A percentile compares a stretch with the other conserved stretches of the same genome.
Conservation (phyloP, 1,140 invertebrate genomes). For the Drosophila arawakana region DNA sequence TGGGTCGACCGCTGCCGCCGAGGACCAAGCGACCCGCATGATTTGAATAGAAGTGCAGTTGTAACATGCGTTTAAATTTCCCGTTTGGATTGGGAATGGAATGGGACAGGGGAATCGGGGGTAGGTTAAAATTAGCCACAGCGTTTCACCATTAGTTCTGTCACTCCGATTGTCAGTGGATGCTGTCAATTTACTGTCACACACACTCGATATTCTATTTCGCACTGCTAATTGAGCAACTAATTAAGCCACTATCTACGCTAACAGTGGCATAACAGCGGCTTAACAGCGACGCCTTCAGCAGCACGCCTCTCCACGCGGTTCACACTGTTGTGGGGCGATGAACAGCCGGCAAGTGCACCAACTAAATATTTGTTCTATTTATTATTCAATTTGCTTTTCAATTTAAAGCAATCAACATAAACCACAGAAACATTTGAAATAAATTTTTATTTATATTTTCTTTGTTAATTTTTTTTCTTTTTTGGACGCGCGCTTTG, state of each 20-base stretch:
- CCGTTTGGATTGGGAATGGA: constrained; percentile 6
- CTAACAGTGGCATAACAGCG: constrained; percentile 29
- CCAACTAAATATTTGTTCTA: constrained; percentile 35
- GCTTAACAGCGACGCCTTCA: constrained; percentile 43
- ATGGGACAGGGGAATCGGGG: constrained; percentile 21
- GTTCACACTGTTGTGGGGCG: constrained; percentile 51
- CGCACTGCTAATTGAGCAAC: constrained; percentile 39
- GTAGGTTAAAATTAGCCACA: constrained; percentile 45
- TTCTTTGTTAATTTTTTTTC: not conserved
- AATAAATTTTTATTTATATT: constrained; percentile 34
- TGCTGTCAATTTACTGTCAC: constrained; percentile 55
- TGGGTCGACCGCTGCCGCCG: constrained; percentile 65
- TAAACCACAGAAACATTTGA: constrained; percentile 15
- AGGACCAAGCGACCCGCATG: constrained; percentile 87
- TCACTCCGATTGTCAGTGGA: constrained; percentile 30
- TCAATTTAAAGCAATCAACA: constrained; percentile 39
- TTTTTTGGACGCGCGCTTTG: constrained; percentile 1
- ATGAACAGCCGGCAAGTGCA: constrained; percentile 16
- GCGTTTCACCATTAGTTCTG: constrained; percentile 48
- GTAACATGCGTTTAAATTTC: constrained; percentile 87
- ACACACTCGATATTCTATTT: constrained; percentile 31
- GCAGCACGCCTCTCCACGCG: constrained; percentile 44
- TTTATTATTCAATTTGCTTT: constrained; percentile 35
- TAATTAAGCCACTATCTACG: constrained; percentile 14
- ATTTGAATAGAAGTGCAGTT: constrained; percentile 92